Evolutionary conservation across 1,140 invertebrate genomes (phyloP).

Genomic region (Zaprionus taronus): DNA sequence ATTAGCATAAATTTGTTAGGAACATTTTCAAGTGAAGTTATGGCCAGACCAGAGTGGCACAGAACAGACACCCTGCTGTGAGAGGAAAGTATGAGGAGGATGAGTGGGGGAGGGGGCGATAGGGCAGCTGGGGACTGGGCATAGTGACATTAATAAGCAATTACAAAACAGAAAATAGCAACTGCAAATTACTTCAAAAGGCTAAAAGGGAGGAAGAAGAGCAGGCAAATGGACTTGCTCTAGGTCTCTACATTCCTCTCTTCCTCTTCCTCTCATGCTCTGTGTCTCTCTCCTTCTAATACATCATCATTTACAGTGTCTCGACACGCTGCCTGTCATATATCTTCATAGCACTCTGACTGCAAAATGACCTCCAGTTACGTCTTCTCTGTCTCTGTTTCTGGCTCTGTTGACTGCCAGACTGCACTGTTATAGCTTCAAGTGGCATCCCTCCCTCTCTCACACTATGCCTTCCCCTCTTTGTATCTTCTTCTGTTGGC

Average conservation of each 20-base stretch:
- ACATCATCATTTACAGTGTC: slow-evolving; percentile 61
- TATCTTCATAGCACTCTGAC: slow-evolving; percentile 63
- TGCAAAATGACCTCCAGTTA: slow-evolving; percentile 74
- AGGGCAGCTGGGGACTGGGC: slow-evolving; percentile 18
- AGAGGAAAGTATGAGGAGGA: not conserved
- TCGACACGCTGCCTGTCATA: slow-evolving; percentile 47
- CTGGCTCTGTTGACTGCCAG: slow-evolving; percentile 37
- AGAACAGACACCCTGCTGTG: not conserved
- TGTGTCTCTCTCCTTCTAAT: slow-evolving; percentile 16
- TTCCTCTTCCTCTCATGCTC: not conserved
- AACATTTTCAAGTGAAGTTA: slow-evolving; percentile 78
- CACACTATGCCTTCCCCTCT: slow-evolving; percentile 11
- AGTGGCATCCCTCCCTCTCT: slow-evolving; percentile 64
- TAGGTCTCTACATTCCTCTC: not conserved
- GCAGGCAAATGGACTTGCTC: slow-evolving; percentile 3
- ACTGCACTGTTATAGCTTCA: slow-evolving; percentile 71
- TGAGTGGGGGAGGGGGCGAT: too few species aligned
- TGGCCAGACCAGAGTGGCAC: slow-evolving; percentile 39
- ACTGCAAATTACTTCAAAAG: slow-evolving; percentile 81
- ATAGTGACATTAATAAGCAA: slow-evolving; percentile 82
- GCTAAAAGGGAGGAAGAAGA: slow-evolving; percentile 59
- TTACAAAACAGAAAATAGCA: slow-evolving; percentile 78
- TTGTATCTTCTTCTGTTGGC: not conserved
- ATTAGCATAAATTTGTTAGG: slow-evolving; percentile 83
- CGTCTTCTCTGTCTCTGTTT: slow-evolving; percentile 7